Base-by-base conservation (phyloP, 2,888 invertebrate genomes). In the Ormyrus pomaceus region DNA sequence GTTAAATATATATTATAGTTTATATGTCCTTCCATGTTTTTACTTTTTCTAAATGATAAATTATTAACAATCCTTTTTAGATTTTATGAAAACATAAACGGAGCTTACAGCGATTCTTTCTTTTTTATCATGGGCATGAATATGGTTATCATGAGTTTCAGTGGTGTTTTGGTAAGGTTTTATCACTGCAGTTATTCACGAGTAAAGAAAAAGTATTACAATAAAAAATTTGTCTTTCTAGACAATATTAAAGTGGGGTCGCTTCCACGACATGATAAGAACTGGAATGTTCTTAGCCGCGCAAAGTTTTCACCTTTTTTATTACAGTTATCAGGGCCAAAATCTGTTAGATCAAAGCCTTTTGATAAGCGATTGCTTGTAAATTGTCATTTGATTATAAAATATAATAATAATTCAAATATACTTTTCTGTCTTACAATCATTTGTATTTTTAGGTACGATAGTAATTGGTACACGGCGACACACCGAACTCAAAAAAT, bases 301-400 rank as follows among this genome's bases (percentile, higher is more conserved):
- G 5, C 78, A 81, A 76, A 65, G 79, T 45, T 66, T 75, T 66
- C 81, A 81, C 59, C 65, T 83, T 8, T 82, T 80, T 56, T 78
- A 79, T 50, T 77, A 76, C 10, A 78, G 82, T 59, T 6, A 77
- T 34, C 81, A 77, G 2, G 83, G 83, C 5, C 79, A 83, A 55
- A 69, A 71, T n/a, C 11, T 82, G 9, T 65, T 82, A 34, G 79
- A 83, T 50, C 66, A 82, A 72, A 83, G 82, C 56, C 8, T 70
- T 13, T 50, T 9, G 19, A 62, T 13, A 66, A 56, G 48, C 10
- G 19, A 77, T n/a, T 56, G 34, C 65, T 19, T 46, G 73, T 64
- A 19, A 56, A 11, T 13, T 11, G 48, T 13, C 11, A 48, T 2
- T 7, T 77, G 7, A 34, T 34, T 55, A 69, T 9, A 34, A 50